Percentiles rank a stretch among this genome's conserved stretches.
These are phyloP conservation scores for Anser brachyrhynchus DNA, from an alignment of 2,113 vertebrate species.

Conservation along the genomic window DNA sequence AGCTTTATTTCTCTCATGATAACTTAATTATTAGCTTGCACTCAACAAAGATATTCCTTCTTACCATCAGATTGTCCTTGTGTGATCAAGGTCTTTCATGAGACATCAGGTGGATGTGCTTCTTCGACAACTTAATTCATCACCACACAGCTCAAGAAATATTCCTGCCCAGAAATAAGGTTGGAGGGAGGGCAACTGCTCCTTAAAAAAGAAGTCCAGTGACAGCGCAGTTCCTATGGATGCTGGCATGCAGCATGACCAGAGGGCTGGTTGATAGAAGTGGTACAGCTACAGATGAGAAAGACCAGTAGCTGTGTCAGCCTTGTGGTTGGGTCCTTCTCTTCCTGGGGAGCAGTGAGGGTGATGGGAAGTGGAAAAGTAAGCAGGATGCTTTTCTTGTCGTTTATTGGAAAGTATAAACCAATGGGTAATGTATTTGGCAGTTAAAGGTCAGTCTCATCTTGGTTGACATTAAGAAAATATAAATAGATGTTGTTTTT, in stretches of 20 bases:
- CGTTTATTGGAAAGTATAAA: not conserved
- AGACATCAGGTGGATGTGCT: not conserved
- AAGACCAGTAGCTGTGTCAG: not conserved
- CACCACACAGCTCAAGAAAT: not conserved
- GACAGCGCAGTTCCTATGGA: fast-evolving
- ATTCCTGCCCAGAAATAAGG: not conserved
- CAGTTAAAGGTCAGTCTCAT: not conserved
- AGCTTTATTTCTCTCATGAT: slow-evolving; percentile 9
- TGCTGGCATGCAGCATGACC: not conserved
- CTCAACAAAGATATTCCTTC: not conserved
- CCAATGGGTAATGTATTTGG: not conserved
- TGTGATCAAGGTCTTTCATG: not conserved
- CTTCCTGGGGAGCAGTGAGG: not conserved
- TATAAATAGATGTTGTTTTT: slow-evolving; percentile 9
- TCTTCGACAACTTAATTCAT: not conserved
- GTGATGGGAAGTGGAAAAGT: not conserved
- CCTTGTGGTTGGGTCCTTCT: not conserved
- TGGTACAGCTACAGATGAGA: not conserved
- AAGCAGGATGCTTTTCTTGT: not conserved
- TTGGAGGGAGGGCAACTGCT: not conserved
- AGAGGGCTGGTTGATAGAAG: not conserved
- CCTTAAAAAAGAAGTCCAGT: not conserved
- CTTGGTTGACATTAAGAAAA: not conserved
- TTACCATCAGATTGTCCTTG: not conserved
- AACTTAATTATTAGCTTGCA: not conserved